These are phyloP conservation scores for Catharus bicknelli DNA, from an alignment of 2,113 vertebrate species.

Conservation along the genomic window DNA sequence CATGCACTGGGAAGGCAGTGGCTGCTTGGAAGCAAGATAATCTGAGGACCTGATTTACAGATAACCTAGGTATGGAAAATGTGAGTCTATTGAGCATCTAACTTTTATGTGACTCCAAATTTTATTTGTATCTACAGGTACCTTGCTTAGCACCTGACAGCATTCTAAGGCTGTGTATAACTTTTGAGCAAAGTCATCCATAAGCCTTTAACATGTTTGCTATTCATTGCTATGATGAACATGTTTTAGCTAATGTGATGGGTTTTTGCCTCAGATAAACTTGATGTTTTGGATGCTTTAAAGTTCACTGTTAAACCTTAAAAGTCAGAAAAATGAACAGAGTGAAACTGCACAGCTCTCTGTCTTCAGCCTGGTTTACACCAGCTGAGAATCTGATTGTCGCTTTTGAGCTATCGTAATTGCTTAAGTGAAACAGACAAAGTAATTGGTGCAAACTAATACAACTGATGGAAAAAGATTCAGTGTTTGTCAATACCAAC, in stretches of 20 bases:
- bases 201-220: neutral
- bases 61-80: neutral
- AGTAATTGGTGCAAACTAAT: slow-evolving; percentile 74
- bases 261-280: neutral
- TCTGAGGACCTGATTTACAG: neutral
- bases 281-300: neutral
- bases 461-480: slow-evolving; percentile 73
- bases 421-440: slow-evolving; percentile 63
- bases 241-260: neutral
- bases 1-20: neutral
- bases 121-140: neutral
- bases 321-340: neutral
- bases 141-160: neutral
- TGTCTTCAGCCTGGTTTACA: slow-evolving; percentile 14
- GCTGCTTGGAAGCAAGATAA: neutral
- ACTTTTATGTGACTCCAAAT: neutral
- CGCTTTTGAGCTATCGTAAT: slow-evolving; percentile 7
- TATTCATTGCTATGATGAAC: neutral
- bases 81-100: neutral
- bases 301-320: neutral
- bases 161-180: neutral
- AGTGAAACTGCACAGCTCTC: neutral
- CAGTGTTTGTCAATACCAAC: slow-evolving; percentile 80
- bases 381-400: slow-evolving; percentile 44
- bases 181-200: neutral